phyloP scores from a whole-genome alignment of 2,797 vertebrate genomes.

The Peromyscus eremicus region DNA sequence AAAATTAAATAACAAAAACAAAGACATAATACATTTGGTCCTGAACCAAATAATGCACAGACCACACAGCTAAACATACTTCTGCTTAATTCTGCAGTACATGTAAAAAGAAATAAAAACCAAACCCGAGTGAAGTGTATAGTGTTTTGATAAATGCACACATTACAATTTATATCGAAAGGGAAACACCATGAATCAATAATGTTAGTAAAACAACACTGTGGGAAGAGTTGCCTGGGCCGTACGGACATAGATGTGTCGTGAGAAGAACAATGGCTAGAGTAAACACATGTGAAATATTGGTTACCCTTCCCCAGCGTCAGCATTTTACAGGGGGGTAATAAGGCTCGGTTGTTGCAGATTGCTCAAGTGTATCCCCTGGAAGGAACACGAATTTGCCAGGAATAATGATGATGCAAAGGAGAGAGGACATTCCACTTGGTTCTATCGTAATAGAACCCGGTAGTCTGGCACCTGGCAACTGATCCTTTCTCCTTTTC shows the following conservation, averaged over 20 bases:
- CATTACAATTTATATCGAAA: background rate
- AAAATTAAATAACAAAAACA: background rate
- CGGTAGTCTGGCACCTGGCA: background rate
- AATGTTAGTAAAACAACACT: too few relatives aligned
- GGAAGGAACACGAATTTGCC: background rate
- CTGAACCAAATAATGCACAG: background rate
- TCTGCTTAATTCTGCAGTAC: background rate
- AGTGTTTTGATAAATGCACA: background rate
- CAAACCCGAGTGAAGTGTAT: background rate
- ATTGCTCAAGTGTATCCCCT: background rate
- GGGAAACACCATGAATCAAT: background rate
- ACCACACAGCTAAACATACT: background rate
- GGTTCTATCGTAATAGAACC: background rate
- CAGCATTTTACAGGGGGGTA: background rate
- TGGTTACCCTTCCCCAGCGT: background rate
- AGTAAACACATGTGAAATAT: background rate
- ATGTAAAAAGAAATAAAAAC: background rate
- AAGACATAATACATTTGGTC: background rate
- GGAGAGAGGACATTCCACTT: background rate
- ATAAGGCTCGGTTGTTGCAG: background rate
- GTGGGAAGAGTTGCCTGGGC: background rate
- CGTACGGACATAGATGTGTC: background rate
- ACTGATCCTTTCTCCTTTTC: background rate
- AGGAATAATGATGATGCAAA: background rate
- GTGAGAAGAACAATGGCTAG: background rate